Base-by-base conservation (phyloP, 35 echinoderm and acorn worm species). In the Apostichopus californicus region DNA sequence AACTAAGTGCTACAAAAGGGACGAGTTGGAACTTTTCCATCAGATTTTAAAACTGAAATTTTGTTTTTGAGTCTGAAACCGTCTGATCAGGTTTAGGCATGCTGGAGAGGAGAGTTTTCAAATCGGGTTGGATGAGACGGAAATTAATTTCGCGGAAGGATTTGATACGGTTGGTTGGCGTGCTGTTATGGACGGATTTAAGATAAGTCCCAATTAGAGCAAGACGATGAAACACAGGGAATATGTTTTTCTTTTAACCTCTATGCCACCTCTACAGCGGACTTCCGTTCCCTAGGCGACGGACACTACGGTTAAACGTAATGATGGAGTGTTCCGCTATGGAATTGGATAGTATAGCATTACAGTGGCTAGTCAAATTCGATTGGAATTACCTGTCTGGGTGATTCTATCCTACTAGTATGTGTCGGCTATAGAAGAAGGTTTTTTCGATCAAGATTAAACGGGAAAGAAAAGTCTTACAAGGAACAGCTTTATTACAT, bases 261-360 rank as follows among this genome's bases (percentile, higher is more conserved):
- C 53, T 80, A 54, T 46, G 24, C 78, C 22, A 34, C 78, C 78
- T 80, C 53, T 14, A 80, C 13, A 5, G 24, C 78, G 53, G 78
- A 80, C 78, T 80, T 80, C 78, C 78, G 78, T 80, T 24, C 78
- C 24, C 78, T 25, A 80, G 78, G 78, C 78, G 53, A 80, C n/a
- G 78, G 78, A 80, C 78, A 80, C 25, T 18, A 22, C 21, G 77
- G 20, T 79, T 80, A 46, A 80, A 80, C 20, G 24, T 54, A 25
- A 80, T 80, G 78, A 80, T 80, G 78, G 78, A 80, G 78, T 80
- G 78, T 80, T 80, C 78, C 78, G 78, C 53, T 14, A 14, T 68
- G 64, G 64, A 18, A 68, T 68, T 14, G 64, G 64, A 11, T 18
- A 68, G 64, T 68, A 68, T 68, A 68, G 18, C 64, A 18, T 68